Evolutionary conservation across 2,113 vertebrate genomes (phyloP), one percentile per base, ranked within the genome.

Genomic region (Phaetusa simplex): DNA sequence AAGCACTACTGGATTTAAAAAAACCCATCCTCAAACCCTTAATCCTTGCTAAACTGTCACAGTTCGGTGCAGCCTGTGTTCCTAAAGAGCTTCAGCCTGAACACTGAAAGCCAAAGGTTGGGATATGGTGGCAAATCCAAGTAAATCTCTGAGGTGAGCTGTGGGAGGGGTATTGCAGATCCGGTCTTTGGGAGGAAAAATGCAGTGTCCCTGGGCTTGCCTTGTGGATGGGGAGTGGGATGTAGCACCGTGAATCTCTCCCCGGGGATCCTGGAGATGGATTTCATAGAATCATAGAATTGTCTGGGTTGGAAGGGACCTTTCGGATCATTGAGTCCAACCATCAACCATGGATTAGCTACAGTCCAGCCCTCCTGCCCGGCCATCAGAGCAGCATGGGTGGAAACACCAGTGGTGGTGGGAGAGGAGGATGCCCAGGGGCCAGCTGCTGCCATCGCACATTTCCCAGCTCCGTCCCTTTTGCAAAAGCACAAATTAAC

Each of bases 1-100:
- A 64, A 76, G 87, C 47, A 38, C 84, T 74, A 81, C 77, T 86
- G 94, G 84, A 84, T 97, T 89, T 78, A 27, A 67, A 82, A 50
- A 94, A 91, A 27, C 7, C 21, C 70, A 58, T 30, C 78, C 74
- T 87, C 88, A 90, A 67, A 88, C 82, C 70, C 47, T 88, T 90
- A 82, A 89, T 96, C 85, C 73, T 90, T 61, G 82, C 92, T 94
- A 55, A 94, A 88, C 88, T 74, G 72, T 89, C 90, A 80, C 38
- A 58, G 50, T 80, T 94, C 88, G 82, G 70, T 3, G 70, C 90
- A 76, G 73, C 61, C 26, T 1, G 50, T 58, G 65, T 59, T 93
- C 69, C 84, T 72, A 32, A 85, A 92, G 85, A 92, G 43, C 85
- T 93, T 89, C 87, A 87, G 42, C 53, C 72, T 81, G 18, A 70